A percentile compares a stretch with the other conserved stretches of the same genome.
These are phyloP conservation scores for Zaprionus tsacasi DNA, from an alignment of 1,140 invertebrate genomes.

Conservation along the genomic window DNA sequence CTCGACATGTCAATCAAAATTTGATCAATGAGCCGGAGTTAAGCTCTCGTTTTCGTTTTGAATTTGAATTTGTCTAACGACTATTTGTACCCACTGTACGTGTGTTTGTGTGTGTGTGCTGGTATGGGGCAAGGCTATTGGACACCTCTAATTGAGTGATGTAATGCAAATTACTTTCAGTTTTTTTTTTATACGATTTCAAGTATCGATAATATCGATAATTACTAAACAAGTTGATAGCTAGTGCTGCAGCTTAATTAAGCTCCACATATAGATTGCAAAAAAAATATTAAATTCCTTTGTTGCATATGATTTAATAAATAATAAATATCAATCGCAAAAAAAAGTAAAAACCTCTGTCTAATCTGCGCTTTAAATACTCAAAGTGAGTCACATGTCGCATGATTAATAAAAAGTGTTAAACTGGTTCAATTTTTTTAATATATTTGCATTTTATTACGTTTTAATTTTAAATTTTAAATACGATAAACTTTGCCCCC, in stretches of 20 bases:
- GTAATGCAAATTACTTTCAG: slow-evolving; percentile 63
- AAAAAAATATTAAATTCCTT: not conserved
- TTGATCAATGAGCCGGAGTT: slow-evolving; percentile 69
- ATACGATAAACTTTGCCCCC: slow-evolving; percentile 22
- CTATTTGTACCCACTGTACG: slow-evolving; percentile 27
- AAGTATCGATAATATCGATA: slow-evolving; percentile 14
- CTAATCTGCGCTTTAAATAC: not conserved
- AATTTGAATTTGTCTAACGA: slow-evolving; percentile 36
- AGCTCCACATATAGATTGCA: not conserved
- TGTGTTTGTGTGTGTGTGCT: slow-evolving; percentile 22
- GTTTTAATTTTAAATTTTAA: slow-evolving; percentile 40
- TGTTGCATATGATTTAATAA: slow-evolving; percentile 10
- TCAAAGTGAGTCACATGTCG: not conserved
- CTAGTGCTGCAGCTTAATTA: slow-evolving; percentile 7
- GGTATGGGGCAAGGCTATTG: slow-evolving; percentile 50
- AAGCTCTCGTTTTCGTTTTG: slow-evolving; percentile 35
- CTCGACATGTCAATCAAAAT: slow-evolving; percentile 67
- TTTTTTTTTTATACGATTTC: slow-evolving; percentile 26
- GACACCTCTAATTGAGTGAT: slow-evolving; percentile 54
- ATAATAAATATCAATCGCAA: not conserved
- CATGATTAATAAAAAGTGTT: slow-evolving; percentile 2
- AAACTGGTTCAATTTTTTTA: slow-evolving; percentile 16
- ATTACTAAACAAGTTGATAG: slow-evolving; percentile 17
- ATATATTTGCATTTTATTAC: slow-evolving; percentile 13
- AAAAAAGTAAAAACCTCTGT: not conserved